phyloP scores from a whole-genome alignment of 2,113 vertebrate species.

The human (Homo sapiens) region DNA sequence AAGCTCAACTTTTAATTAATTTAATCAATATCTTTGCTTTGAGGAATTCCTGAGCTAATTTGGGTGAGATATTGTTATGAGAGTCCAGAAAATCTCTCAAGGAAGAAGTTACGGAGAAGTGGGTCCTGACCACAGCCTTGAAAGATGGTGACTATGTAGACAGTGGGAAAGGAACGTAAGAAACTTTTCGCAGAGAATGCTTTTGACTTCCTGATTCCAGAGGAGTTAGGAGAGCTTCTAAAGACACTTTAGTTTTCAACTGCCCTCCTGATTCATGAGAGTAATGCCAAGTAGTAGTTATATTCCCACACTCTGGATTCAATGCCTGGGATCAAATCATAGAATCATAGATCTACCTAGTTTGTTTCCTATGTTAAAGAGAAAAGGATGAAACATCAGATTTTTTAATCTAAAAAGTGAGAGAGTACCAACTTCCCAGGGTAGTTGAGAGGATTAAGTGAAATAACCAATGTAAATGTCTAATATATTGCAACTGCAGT shows the following conservation, averaged over 20 bases:
- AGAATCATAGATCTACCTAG: background rate
- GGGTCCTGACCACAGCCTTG: background rate
- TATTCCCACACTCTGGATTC: background rate
- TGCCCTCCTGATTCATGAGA: background rate
- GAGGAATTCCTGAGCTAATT: background rate
- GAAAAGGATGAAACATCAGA: background rate
- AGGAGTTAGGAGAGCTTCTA: background rate
- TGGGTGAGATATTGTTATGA: background rate
- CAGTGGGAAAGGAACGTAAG: background rate
- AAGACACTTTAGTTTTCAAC: background rate
- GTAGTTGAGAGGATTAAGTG: background rate
- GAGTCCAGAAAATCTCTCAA: background rate
- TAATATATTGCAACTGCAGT: background rate
- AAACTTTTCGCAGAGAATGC: background rate
- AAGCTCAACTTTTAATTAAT: background rate
- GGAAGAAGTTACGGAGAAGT: background rate
- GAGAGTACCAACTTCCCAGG: background rate
- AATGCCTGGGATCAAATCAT: background rate
- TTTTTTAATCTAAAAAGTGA: constrained; percentile 25
- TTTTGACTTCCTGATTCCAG: background rate
- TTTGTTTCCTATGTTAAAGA: background rate
- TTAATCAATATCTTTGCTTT: background rate
- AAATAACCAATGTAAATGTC: background rate
- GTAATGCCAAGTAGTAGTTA: background rate
- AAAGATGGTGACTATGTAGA: background rate